phyloP scores from a whole-genome alignment of 2,797 vertebrate genomes.

The Falco columbarius region DNA sequence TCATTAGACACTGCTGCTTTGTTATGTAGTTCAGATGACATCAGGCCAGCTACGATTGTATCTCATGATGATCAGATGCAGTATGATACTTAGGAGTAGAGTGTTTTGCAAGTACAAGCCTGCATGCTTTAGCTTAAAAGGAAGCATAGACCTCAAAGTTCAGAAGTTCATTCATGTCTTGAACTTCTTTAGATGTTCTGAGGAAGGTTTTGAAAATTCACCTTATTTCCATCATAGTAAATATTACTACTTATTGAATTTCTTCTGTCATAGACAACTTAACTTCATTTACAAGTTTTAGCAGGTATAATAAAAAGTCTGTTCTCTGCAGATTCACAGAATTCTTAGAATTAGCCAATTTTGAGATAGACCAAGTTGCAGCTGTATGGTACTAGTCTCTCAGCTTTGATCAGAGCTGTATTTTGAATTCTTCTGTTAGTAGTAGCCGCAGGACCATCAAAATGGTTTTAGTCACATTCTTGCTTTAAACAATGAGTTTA shows the following conservation, averaged over 20 bases:
- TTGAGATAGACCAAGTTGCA: background rate
- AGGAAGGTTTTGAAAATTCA: background rate
- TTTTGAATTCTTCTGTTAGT: background rate
- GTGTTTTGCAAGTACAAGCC: background rate
- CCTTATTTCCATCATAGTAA: background rate
- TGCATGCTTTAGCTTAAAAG: background rate
- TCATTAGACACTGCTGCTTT: slow-evolving; percentile 62
- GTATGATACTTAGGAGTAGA: background rate
- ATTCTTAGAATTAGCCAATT: background rate
- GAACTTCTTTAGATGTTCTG: background rate
- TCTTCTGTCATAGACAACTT: background rate
- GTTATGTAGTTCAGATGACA: slow-evolving; percentile 8
- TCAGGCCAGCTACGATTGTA: background rate
- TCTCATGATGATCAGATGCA: slow-evolving; percentile 70
- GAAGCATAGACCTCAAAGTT: background rate
- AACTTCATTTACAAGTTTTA: background rate
- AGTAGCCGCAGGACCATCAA: background rate
- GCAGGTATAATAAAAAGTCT: background rate
- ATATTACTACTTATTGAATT: background rate
- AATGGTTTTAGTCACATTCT: background rate
- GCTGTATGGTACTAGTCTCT: background rate
- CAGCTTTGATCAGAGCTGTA: background rate
- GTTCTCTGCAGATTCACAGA: background rate
- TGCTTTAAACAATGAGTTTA: background rate
- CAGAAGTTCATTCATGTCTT: background rate